Percentiles rank a stretch among this genome's conserved stretches.
These are phyloP conservation scores for Nothocercus julius DNA, from an alignment of 2,113 vertebrate genomes.

Conservation along the genomic window DNA sequence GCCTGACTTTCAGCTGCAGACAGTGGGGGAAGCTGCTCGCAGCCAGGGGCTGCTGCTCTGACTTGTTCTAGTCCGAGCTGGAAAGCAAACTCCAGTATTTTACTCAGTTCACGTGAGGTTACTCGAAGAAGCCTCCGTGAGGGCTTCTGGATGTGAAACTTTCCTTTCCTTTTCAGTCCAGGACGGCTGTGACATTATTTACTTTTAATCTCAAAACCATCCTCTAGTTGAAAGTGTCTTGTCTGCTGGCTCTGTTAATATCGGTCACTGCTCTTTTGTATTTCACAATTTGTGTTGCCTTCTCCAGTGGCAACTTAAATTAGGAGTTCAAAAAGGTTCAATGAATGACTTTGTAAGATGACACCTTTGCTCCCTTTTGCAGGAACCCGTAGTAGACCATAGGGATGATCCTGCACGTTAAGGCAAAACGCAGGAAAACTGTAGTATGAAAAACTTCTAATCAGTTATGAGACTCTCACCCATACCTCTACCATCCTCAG, in stretches of 20 bases:
- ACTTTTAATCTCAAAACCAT: background rate
- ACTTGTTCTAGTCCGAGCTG: background rate
- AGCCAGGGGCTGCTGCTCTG: background rate
- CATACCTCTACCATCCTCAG: background rate
- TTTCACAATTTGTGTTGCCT: conserved; percentile 11
- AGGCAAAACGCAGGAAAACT: background rate
- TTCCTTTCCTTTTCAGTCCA: background rate
- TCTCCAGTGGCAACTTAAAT: background rate
- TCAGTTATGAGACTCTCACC: background rate
- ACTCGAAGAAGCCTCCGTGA: background rate
- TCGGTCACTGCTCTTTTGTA: background rate
- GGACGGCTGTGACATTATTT: background rate
- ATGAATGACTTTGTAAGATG: background rate
- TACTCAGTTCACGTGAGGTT: background rate
- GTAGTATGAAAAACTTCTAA: fast-evolving
- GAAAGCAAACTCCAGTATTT: background rate
- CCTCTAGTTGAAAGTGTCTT: background rate
- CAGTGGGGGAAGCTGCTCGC: background rate
- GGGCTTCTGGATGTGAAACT: background rate
- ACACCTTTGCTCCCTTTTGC: background rate
- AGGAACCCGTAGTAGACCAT: background rate
- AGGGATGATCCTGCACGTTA: background rate
- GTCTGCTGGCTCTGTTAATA: background rate
- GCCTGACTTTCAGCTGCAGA: background rate
- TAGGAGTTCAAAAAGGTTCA: background rate